These are phyloP conservation scores for Corythoichthys intestinalis DNA, from an alignment of 2,113 vertebrate species.

Conservation along the genomic window DNA sequence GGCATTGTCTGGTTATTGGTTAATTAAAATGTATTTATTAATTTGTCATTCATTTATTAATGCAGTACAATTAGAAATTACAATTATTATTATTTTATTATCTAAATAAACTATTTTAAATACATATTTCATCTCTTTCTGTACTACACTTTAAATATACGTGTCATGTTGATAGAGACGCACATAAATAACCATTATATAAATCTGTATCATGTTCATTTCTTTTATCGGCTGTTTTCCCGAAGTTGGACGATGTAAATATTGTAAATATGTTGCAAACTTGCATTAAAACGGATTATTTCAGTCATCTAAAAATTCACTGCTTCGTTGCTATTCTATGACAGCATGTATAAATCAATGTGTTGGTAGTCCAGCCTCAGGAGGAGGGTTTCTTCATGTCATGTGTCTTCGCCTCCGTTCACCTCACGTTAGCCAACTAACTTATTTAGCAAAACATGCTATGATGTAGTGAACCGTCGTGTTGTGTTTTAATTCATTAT, in stretches of 20 bases:
- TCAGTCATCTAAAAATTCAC: neutral
- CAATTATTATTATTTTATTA: too few species aligned
- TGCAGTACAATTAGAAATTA: too few species aligned
- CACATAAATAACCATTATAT: neutral
- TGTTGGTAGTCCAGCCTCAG: neutral
- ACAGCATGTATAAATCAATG: neutral
- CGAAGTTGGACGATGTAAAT: slow-evolving; percentile 1
- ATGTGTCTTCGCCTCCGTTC: slow-evolving; percentile 26
- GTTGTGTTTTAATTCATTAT: slow-evolving; percentile 39
- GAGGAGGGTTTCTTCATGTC: slow-evolving; percentile 22
- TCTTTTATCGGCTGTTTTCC: neutral
- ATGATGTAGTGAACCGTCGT: slow-evolving; percentile 43
- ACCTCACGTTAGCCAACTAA: slow-evolving; percentile 12
- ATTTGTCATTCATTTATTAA: neutral
- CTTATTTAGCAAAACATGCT: slow-evolving; percentile 10
- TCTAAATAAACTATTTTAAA: too few species aligned
- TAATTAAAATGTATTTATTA: neutral
- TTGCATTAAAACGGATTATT: neutral
- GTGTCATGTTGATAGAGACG: too few species aligned
- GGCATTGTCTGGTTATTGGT: neutral
- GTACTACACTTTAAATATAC: too few species aligned
- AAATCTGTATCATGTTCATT: neutral
- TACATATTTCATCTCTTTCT: too few species aligned
- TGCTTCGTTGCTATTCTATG: neutral
- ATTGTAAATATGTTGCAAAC: slow-evolving; percentile 8